A percentile compares a stretch with the other conserved stretches of the same genome.
phyloP scores from a whole-genome alignment of 1,140 invertebrate species.

The Hylaeus volcanicus region DNA sequence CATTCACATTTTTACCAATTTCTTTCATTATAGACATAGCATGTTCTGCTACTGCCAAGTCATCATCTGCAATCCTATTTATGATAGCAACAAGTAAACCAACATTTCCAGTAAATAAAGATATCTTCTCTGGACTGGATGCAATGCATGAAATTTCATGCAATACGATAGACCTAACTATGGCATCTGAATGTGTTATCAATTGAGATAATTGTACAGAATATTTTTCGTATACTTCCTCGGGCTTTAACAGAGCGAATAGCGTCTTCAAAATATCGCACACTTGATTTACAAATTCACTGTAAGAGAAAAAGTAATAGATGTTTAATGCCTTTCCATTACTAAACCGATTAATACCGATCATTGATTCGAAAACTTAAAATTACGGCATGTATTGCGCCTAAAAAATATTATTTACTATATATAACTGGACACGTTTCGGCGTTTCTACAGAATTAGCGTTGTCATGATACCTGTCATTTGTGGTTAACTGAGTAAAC shows the following conservation, averaged over 20 bases:
- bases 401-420: background rate
- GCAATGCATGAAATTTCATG: constrained; percentile 76
- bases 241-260: constrained; percentile 72
- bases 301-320: constrained; percentile 62
- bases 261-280: constrained; percentile 78
- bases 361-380: too few relatives aligned
- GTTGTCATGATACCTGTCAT: constrained; percentile 72
- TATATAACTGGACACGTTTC: background rate
- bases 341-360: too few relatives aligned
- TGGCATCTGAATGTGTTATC: constrained; percentile 73
- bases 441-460: constrained; percentile 33
- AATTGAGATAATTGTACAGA: constrained; percentile 71
- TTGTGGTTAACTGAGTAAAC: constrained; percentile 74
- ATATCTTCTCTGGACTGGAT: constrained; percentile 65
- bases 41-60: constrained; percentile 82
- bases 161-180: constrained; percentile 72
- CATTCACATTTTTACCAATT: constrained; percentile 76
- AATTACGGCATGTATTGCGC: background rate
- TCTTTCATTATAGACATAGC: constrained; percentile 82
- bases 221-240: constrained; percentile 75
- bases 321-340: background rate
- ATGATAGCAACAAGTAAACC: constrained; percentile 81
- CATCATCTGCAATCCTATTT: constrained; percentile 82
- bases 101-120: constrained; percentile 79
- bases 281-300: constrained; percentile 75